Evolutionary conservation across 2,888 invertebrate genomes (phyloP), one percentile per base, ranked within the genome.

Genomic region (Diabrotica balteata): DNA sequence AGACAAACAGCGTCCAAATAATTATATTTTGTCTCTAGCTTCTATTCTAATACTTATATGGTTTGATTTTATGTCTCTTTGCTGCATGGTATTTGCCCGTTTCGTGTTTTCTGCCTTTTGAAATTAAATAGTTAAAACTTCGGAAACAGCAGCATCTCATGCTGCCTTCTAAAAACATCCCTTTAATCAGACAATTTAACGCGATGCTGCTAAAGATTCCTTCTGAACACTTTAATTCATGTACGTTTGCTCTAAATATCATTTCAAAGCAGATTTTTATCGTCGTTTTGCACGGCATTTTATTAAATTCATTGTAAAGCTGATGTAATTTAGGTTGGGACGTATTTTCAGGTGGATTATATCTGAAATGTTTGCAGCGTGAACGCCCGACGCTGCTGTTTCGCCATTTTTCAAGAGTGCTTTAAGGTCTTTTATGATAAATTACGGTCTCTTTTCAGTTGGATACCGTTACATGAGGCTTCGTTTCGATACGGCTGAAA

Each of bases 311-410:
- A 54, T 54, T 54, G 54, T 7, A 10, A 4, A 55, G n/a, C 10
- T 10, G n/a, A 1, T 42, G 43, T 44, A 55, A 54, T 54, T 54
- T 44, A 43, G 42, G 44, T n/a, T 44, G 11, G 44, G 11, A 55
- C 11, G 43, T 55, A 42, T 54, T 54, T 54, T 54, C 32, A 7
- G 32, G 53, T 44, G 55, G 44, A 55, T 54, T 54, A 55, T 55
- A 55, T 55, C 11, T 44, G 8, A 47, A 47, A 47, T 47, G 10
- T 47, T 47, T 47, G 47, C 47, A 47, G 47, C 47, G 9, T 10
- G 42, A 55, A 55, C 44, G n/a, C 55, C 4, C 44, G 55, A 2
- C 8, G 43, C 1, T 55, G 55, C 11, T 55, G 55, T 44, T 55
- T 55, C 11, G 43, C 11, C 11, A 55, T 11, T 55, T 53, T 55